These are phyloP conservation scores for Salvelinus sp. DNA, from an alignment of 2,113 vertebrate genomes.

Conservation along the genomic window DNA sequence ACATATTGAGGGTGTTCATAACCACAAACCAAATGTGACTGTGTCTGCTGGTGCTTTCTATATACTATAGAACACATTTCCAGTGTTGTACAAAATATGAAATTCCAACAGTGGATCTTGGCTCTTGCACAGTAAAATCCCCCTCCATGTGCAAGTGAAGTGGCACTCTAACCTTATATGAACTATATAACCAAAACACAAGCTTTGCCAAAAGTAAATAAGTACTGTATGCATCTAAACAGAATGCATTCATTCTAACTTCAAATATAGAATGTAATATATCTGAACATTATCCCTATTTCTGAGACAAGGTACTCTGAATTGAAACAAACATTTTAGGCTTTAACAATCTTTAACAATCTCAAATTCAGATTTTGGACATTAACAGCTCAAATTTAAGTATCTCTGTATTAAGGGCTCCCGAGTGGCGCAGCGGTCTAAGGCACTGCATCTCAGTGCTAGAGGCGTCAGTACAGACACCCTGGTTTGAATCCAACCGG, in stretches of 20 bases:
- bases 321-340: background rate
- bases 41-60: background rate
- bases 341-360: too few relatives aligned
- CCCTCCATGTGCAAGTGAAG: background rate
- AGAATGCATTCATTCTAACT: background rate
- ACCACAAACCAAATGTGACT: background rate
- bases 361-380: too few relatives aligned
- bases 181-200: background rate
- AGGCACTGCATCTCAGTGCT: too few relatives aligned
- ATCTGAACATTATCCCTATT: background rate
- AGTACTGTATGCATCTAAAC: background rate
- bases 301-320: too few relatives aligned
- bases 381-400: background rate
- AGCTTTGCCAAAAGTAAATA: background rate
- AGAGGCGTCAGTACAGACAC: too few relatives aligned
- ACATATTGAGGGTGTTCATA: background rate
- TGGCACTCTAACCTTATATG: too few relatives aligned
- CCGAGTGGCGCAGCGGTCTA: too few relatives aligned
- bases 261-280: background rate
- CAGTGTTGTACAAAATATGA: background rate
- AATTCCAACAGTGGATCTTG: background rate
- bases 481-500: too few relatives aligned
- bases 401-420: background rate
- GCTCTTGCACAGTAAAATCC: background rate
- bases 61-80: background rate